phyloP scores from a whole-genome alignment of 2,113 vertebrate species.

The Nothoprocta pentlandii region DNA sequence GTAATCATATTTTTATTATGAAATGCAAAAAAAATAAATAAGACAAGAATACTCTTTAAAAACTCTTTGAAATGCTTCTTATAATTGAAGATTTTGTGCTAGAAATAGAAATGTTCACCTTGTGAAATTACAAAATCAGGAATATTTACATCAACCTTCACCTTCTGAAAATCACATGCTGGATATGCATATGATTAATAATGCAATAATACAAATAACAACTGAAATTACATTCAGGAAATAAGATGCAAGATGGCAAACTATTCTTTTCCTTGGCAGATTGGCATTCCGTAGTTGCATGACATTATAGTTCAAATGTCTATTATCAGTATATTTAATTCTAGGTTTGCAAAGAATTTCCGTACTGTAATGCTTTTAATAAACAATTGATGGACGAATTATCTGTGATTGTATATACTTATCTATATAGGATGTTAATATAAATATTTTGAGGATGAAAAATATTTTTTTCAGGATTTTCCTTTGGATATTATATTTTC shows the following conservation, averaged over 20 bases:
- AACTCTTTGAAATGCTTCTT: not conserved
- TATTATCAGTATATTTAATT: slow-evolving; percentile 41
- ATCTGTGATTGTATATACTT: not conserved
- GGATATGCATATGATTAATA: slow-evolving; percentile 37
- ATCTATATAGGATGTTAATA: not conserved
- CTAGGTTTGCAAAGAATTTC: slow-evolving; percentile 39
- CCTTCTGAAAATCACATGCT: slow-evolving; percentile 51
- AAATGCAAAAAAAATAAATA: not conserved
- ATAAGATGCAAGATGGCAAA: slow-evolving; percentile 54
- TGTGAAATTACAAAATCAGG: not conserved
- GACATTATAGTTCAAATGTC: slow-evolving; percentile 25
- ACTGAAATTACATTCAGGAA: slow-evolving; percentile 56
- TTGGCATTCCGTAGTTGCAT: slow-evolving; percentile 8
- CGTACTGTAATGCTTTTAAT: slow-evolving; percentile 32
- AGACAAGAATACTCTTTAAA: not conserved
- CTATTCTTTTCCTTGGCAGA: not conserved
- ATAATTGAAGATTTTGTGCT: not conserved
- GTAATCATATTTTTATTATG: not conserved
- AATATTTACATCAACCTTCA: slow-evolving; percentile 40
- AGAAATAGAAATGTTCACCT: slow-evolving; percentile 3
- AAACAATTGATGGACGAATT: not conserved
- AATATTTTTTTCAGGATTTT: not conserved
- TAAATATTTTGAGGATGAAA: slow-evolving; percentile 34
- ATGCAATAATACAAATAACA: slow-evolving; percentile 36
- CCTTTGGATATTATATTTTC: not conserved